Conservation (phyloP, 2,888 invertebrate genomes). For the Pecten maximus region DNA sequence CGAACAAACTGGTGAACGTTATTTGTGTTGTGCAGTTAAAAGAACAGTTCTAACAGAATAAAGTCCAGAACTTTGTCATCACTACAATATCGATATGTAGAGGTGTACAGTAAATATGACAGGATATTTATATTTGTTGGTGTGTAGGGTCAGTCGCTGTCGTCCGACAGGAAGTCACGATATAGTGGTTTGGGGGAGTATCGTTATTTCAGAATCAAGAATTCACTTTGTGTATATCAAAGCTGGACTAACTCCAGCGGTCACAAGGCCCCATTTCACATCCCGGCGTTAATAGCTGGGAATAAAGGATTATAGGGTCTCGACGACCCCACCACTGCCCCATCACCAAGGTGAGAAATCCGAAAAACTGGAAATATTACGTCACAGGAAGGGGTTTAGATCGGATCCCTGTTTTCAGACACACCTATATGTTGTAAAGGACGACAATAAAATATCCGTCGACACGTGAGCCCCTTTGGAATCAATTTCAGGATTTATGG, state of each 20-base stretch:
- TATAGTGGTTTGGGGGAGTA: neutral
- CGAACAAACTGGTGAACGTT: too few relatives aligned
- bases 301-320: neutral
- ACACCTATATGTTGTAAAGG: conserved; percentile 25
- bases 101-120: conserved; percentile 36
- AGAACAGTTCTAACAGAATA: too few relatives aligned
- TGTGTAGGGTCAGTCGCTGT: neutral
- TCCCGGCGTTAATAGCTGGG: neutral
- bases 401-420: neutral
- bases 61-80: too few relatives aligned
- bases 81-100: neutral
- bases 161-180: neutral
- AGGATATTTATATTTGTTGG: neutral
- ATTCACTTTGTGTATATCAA: neutral
- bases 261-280: neutral
- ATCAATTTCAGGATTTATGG: conserved; percentile 26
- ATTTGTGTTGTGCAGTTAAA: too few relatives aligned
- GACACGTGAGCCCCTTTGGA: conserved; percentile 3
- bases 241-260: neutral
- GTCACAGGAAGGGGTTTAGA: conserved; percentile 29
- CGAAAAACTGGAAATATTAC: conserved; percentile 7
- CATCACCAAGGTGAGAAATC: neutral
- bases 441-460: neutral
- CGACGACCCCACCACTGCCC: neutral
- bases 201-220: neutral